These are phyloP conservation scores for Bombyx mori DNA, from an alignment of 1,140 invertebrate genomes.

Conservation along the genomic window ASM3026992v2 NC_085115.1:4161001-4161500, in stretches of 20 bases:
- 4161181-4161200: slow-evolving; percentile 45
- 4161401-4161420: no score
- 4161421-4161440: no score
- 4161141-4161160: slow-evolving; percentile 55
- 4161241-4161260: slow-evolving; percentile 13
- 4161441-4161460: no score
- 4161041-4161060: slow-evolving; percentile 34
- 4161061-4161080: slow-evolving; percentile 54
- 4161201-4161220: slow-evolving; percentile 32
- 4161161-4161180: slow-evolving; percentile 49
- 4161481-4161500: no score
- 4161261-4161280: slow-evolving; percentile 4
- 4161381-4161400: no score
- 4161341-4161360: not conserved
- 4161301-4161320: no score
- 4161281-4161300: not conserved
- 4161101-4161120: slow-evolving; percentile 57
- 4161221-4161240: slow-evolving; percentile 44
- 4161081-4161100: slow-evolving; percentile 62
- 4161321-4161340: not conserved
- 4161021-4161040: slow-evolving; percentile 11
- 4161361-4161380: no score
- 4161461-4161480: no score
- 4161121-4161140: slow-evolving; percentile 64
- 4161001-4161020: slow-evolving; percentile 22